Conservation (phyloP, 2,888 invertebrate genomes). For the Mycogona germanica region DNA sequence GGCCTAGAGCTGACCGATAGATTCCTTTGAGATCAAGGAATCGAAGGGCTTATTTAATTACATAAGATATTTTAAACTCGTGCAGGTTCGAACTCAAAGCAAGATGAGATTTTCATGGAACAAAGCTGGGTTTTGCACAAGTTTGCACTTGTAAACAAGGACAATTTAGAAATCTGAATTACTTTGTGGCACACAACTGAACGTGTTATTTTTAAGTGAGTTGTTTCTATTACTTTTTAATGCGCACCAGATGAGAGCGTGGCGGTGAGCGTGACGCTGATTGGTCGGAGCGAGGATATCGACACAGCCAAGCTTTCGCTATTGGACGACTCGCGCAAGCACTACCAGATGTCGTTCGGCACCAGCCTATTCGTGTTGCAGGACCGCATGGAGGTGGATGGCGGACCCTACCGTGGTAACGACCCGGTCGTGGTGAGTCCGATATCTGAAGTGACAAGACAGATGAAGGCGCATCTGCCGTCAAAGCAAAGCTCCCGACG, state of each 20-base stretch:
- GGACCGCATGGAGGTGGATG: conserved; percentile 3
- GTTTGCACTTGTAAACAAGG: neutral
- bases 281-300: neutral
- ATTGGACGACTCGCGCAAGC: neutral
- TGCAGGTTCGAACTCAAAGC: no score
- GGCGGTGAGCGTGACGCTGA: neutral
- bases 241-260: neutral
- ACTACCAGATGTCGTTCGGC: neutral
- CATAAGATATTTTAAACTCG: no score
- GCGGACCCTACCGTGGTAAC: neutral
- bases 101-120: no score
- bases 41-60: no score
- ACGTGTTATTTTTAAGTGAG: neutral
- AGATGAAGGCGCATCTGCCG: no score
- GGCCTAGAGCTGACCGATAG: no score
- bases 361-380: neutral
- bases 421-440: no score
- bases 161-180: neutral
- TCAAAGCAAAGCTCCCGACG: no score
- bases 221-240: neutral
- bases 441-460: no score
- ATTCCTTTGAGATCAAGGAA: no score
- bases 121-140: no score
- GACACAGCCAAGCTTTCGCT: neutral
- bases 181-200: neutral